phyloP scores from a whole-genome alignment of 2,888 invertebrate genomes.

The Lycaena phlaeas region DNA sequence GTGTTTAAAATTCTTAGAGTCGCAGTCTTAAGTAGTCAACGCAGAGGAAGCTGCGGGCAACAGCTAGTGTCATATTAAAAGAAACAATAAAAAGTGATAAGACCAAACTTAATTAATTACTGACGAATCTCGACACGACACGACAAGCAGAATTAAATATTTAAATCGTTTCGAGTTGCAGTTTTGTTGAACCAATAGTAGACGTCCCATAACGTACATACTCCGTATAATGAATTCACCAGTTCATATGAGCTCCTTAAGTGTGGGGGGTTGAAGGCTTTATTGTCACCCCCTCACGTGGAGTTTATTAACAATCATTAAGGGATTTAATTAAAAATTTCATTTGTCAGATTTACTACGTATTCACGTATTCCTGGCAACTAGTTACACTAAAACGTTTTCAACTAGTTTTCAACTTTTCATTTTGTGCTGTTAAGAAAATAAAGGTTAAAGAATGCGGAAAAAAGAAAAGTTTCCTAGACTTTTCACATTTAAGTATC shows the following conservation, averaged over 20 bases:
- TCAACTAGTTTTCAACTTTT: too few relatives aligned
- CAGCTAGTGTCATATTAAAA: neutral
- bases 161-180: slow-evolving; percentile 4
- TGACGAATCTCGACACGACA: neutral
- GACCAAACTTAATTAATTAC: neutral
- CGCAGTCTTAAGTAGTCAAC: too few relatives aligned
- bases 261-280: neutral
- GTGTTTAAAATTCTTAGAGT: too few relatives aligned
- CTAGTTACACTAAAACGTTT: neutral
- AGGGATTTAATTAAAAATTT: slow-evolving; percentile 7
- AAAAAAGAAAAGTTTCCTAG: too few relatives aligned
- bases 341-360: slow-evolving; percentile 6
- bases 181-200: neutral
- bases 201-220: neutral
- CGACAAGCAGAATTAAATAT: neutral
- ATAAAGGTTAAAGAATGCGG: too few relatives aligned
- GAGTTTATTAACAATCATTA: slow-evolving; percentile 8
- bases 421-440: too few relatives aligned
- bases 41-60: too few relatives aligned
- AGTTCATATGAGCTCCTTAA: slow-evolving; percentile 5
- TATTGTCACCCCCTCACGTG: slow-evolving; percentile 1
- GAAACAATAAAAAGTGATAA: neutral
- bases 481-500: too few relatives aligned
- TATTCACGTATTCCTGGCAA: neutral
- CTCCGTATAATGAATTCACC: neutral